phyloP scores from a whole-genome alignment of 2,797 vertebrate genomes.

The Natrix natrix region DNA sequence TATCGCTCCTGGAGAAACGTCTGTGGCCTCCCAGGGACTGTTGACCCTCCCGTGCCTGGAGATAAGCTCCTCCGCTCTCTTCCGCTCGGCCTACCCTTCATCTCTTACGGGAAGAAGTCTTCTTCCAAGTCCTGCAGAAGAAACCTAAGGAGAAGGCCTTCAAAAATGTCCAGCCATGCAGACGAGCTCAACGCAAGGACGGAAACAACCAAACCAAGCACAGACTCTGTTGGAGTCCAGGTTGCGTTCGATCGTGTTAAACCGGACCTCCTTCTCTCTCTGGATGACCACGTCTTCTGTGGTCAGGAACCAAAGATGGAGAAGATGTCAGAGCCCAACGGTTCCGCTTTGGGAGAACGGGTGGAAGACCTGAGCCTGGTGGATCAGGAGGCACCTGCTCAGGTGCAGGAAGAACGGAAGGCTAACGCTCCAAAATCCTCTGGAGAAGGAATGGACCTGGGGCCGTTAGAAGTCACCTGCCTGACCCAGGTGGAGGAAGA shows the following conservation, averaged over 20 bases:
- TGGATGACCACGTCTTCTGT: neutral
- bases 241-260: neutral
- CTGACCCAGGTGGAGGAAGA: neutral
- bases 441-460: neutral
- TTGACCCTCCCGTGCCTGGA: neutral
- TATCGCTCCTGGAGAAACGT: neutral
- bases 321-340: rapidly evolving
- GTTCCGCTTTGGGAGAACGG: neutral
- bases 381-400: neutral
- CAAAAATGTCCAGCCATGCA: neutral
- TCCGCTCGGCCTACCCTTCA: neutral
- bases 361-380: neutral
- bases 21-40: neutral
- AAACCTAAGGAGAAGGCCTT: neutral
- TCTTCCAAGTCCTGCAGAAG: neutral
- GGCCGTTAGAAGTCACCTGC: neutral
- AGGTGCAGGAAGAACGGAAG: neutral
- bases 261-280: neutral
- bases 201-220: neutral
- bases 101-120: neutral
- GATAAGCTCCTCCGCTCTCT: neutral
- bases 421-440: too few relatives aligned
- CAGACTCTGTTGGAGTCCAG: too few relatives aligned
- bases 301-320: neutral
- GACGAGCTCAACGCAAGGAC: neutral